Conservation (phyloP, 2,888 invertebrate genomes). For the Melinaea marsaeus region DNA sequence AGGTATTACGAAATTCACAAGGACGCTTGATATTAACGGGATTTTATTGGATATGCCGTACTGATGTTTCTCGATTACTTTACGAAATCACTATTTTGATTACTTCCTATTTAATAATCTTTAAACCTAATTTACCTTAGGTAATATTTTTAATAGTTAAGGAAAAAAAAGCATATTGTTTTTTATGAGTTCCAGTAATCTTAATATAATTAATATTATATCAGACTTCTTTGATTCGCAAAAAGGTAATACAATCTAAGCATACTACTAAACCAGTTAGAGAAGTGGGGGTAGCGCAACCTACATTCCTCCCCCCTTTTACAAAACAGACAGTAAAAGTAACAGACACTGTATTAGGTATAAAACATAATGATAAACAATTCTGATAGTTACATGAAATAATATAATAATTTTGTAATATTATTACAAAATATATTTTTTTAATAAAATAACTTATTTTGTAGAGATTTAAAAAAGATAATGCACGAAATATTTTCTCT, state of each 20-base stretch:
- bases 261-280: constrained; percentile 35
- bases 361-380: constrained; percentile 9
- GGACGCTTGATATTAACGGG: background rate
- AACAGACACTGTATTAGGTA: constrained; percentile 42
- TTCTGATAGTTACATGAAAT: background rate
- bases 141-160: too few species aligned
- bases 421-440: constrained; percentile 25
- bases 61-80: background rate
- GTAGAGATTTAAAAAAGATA: constrained; percentile 31
- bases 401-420: constrained; percentile 6
- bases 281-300: constrained; percentile 55
- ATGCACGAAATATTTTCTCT: constrained; percentile 26
- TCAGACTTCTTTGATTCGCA: constrained; percentile 7
- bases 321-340: constrained; percentile 34
- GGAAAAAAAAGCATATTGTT: too few species aligned
- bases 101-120: too few species aligned
- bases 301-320: constrained; percentile 68
- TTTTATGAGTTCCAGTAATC: too few species aligned
- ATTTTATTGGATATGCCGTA: too few species aligned
- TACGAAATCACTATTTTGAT: constrained; percentile 1
- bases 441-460: constrained; percentile 24
- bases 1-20: background rate
- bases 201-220: too few species aligned
- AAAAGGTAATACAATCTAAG: constrained; percentile 12
- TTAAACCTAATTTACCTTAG: too few species aligned